Percentiles rank a stretch among this genome's conserved stretches.
These are phyloP conservation scores for Avahi laniger DNA, from an alignment of 2,797 vertebrate genomes.

Conservation along the genomic window DNA sequence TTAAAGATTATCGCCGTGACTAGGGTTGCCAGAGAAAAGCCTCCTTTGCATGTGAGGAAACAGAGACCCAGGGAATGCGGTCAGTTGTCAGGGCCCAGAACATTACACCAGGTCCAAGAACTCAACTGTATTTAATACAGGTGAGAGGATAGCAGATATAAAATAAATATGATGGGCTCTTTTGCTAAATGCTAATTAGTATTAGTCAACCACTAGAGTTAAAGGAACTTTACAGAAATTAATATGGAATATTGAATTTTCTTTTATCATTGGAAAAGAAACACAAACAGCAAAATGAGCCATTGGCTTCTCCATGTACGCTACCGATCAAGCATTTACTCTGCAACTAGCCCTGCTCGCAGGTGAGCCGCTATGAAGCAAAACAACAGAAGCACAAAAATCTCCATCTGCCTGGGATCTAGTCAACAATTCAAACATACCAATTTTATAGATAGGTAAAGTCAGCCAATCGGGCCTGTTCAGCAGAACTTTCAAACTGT, in stretches of 20 bases:
- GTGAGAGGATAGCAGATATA: rapidly evolving
- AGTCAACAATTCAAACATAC: neutral
- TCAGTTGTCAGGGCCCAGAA: neutral
- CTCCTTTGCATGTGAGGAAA: neutral
- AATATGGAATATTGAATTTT: neutral
- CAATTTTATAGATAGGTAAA: neutral
- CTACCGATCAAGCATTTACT: neutral
- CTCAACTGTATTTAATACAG: neutral
- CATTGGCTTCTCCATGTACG: neutral
- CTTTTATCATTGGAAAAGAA: neutral
- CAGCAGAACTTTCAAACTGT: neutral
- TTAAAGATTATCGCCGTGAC: neutral
- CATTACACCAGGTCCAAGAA: neutral
- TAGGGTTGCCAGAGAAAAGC: neutral
- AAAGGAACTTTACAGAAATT: neutral
- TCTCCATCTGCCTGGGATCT: neutral
- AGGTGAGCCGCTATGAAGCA: neutral
- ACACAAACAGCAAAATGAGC: neutral
- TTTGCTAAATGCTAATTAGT: neutral
- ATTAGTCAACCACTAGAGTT: neutral
- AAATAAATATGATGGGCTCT: neutral
- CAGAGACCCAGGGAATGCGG: neutral
- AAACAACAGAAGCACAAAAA: neutral
- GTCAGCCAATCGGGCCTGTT: neutral
- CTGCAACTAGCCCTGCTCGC: neutral